These are phyloP conservation scores for Eciton burchellii DNA, from an alignment of 1,140 invertebrate species.

Conservation along the genomic window DNA sequence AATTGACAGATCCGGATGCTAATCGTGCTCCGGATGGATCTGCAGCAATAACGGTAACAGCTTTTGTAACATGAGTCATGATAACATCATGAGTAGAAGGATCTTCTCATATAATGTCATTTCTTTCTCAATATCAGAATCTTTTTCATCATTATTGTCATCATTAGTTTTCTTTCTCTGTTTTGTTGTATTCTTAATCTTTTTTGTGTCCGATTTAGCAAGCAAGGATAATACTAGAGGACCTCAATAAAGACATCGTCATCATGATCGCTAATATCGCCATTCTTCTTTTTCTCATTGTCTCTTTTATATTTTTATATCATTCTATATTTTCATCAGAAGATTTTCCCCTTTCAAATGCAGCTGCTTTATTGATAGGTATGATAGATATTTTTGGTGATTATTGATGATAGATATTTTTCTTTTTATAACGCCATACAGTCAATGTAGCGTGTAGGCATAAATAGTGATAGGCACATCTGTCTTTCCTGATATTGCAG, in stretches of 20 bases:
- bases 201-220: conserved; percentile 43
- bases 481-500: too few relatives aligned
- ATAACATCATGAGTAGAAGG: conserved; percentile 93
- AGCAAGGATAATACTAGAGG: conserved; percentile 85
- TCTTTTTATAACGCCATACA: too few relatives aligned
- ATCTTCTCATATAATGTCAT: conserved; percentile 87
- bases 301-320: too few relatives aligned
- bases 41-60: conserved; percentile 94
- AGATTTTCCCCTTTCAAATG: conserved; percentile 85
- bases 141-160: too few relatives aligned
- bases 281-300: too few relatives aligned
- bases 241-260: conserved; percentile 87
- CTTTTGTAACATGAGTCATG: conserved; percentile 94
- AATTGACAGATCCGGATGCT: conserved; percentile 97
- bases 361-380: conserved; percentile 81
- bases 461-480: too few relatives aligned
- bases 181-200: conserved; percentile 62
- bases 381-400: conserved; percentile 79
- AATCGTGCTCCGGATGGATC: conserved; percentile 97
- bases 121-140: conserved; percentile 85
- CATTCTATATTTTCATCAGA: conserved; percentile 69
- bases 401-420: too few relatives aligned
- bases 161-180: conserved; percentile 10
- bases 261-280: conserved; percentile 80
- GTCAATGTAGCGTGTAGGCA: too few relatives aligned